phyloP scores from a whole-genome alignment of 2,888 invertebrate genomes.

The Fragum fragum region DNA sequence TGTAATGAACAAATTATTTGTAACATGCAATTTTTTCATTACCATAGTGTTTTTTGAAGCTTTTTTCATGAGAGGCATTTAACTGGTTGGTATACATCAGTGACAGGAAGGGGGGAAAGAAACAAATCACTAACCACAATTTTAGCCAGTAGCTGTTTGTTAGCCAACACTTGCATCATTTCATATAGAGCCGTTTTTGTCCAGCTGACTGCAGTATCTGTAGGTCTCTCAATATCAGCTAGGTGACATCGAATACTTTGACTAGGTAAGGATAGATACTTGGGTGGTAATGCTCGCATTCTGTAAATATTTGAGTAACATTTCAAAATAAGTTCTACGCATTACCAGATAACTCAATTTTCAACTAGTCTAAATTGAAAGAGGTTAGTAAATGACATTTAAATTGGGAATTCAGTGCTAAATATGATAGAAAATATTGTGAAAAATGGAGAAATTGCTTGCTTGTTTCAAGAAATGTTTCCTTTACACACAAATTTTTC shows the following conservation, averaged over 20 bases:
- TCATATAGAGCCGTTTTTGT: conserved; percentile 60
- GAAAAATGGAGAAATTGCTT: too few species aligned
- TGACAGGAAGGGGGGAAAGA: too few species aligned
- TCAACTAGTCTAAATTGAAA: too few species aligned
- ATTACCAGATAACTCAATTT: too few species aligned
- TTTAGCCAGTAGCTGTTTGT: conserved; percentile 62
- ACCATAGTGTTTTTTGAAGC: background rate
- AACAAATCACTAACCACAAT: conserved; percentile 58
- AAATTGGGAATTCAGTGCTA: too few species aligned
- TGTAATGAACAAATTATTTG: background rate
- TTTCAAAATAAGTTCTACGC: background rate
- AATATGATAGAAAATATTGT: too few species aligned
- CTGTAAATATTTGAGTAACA: conserved; percentile 49
- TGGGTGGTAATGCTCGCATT: conserved; percentile 67
- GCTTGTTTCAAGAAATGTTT: too few species aligned
- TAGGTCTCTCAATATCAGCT: conserved; percentile 53
- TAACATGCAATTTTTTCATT: background rate
- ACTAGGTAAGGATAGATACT: conserved; percentile 66
- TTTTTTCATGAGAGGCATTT: too few species aligned
- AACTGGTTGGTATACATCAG: too few species aligned
- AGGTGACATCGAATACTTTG: conserved; percentile 68
- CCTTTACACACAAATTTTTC: too few species aligned
- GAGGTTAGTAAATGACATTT: too few species aligned
- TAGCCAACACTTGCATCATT: conserved; percentile 60
- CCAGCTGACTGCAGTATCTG: conserved; percentile 60